These are phyloP conservation scores for Tiphia femorata DNA, from an alignment of 2,888 invertebrate genomes.

Conservation along the genomic window DNA sequence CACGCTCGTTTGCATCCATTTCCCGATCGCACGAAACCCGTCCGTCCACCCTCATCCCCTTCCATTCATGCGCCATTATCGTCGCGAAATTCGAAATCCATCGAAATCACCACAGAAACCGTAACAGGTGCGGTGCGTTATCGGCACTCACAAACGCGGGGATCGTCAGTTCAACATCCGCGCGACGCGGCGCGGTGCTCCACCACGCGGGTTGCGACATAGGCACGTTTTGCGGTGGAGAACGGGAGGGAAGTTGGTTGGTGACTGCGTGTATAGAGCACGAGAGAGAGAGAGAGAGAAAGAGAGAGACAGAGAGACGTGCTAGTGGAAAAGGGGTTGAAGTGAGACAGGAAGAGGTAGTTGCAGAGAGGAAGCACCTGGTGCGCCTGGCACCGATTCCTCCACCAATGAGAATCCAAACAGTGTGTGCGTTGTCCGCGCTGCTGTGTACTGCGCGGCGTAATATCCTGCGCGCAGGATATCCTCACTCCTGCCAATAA, in stretches of 20 bases:
- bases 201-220: no score
- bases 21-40: neutral
- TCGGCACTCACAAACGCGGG: slow-evolving; percentile 1
- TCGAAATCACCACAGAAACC: neutral
- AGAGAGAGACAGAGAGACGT: neutral
- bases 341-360: neutral
- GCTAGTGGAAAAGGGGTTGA: neutral
- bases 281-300: neutral
- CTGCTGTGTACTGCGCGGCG: slow-evolving; percentile 33
- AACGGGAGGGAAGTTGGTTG: no score
- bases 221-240: no score
- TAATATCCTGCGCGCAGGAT: slow-evolving; percentile 42
- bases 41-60: neutral
- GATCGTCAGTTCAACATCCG: slow-evolving; percentile 1
- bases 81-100: slow-evolving; percentile 2
- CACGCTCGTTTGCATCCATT: no score
- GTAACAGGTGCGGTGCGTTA: slow-evolving; percentile 1
- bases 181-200: no score
- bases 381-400: slow-evolving; percentile 34
- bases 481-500: slow-evolving; percentile 50
- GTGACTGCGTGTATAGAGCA: neutral
- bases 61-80: neutral
- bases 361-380: neutral
- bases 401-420: no score
- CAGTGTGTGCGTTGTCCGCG: slow-evolving; percentile 26